Base-by-base conservation (phyloP, 53 echinoderm and acorn worm species). In the Astropecten irregularis region DNA sequence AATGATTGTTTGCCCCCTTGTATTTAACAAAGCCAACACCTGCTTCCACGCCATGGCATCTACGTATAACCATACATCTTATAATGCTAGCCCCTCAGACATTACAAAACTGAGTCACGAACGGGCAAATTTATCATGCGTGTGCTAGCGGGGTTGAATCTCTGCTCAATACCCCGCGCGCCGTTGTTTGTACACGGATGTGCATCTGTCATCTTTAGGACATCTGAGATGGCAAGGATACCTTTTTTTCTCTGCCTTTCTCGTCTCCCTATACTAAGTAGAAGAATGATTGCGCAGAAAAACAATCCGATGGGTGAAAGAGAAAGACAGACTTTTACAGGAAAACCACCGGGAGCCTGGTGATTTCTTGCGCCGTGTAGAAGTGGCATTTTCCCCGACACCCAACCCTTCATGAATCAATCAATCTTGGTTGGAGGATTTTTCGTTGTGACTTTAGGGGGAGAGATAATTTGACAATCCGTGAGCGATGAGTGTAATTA, bases 21-120 rank as follows among this genome's bases (percentile, higher is more conserved):
- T 71, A 71, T 52, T n/a, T 71, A 50, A 48, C 71, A 34, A 51
- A 71, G 34, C 49, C 71, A 71, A 52, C 71, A 71, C 52, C 71
- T 69, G 69, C 69, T 47, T 46, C 16, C 32, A 47, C 22, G 47
- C 46, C 47, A 47, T 46, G 28, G 16, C 69, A 27, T n/a, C n/a
- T n/a, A n/a, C n/a, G n/a, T n/a, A n/a, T n/a, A n/a, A n/a, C n/a
- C n/a, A n/a, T n/a, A n/a, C n/a, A n/a, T n/a, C n/a, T n/a, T n/a
- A n/a, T n/a, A n/a, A n/a, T n/a, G n/a, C n/a, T n/a, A n/a, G n/a
- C n/a, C n/a, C n/a, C n/a, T n/a, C n/a, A n/a, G n/a, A n/a, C n/a
- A n/a, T n/a, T n/a, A n/a, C 19, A 23, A 48, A 46, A 69, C 47
- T 71, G 71, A 71, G 71, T 71, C 71, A 71, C 71, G 71, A 71